Evolutionary conservation across 2,797 vertebrate species (phyloP), one percentile per base, ranked within the genome.

Genomic region (Catharus ustulatus): DNA sequence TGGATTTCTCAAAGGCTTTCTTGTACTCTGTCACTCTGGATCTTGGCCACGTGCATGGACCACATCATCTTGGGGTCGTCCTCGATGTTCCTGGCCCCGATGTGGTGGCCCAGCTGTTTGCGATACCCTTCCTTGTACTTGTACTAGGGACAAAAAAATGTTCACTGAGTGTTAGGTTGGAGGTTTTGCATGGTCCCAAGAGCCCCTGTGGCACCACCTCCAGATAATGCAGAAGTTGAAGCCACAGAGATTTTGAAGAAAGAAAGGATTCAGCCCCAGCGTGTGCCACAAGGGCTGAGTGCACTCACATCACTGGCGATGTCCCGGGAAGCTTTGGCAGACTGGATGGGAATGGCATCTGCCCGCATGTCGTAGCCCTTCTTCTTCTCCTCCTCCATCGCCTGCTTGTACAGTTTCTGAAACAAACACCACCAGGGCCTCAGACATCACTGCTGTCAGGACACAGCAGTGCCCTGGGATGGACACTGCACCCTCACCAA

Each of bases 41-140:
- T 71, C 38, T 71, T 71, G 51, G 64, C 98, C 15, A 95, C 98
- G 0, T 99, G 97, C 74, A 98, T 98, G 0, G 99, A 99, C 97
- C 99, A 96, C 97, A 99, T 22, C 64, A 98, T 96, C 89, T 99
- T 97, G 0, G 99, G 99, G 84, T 99, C 99, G 6, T 99, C 99
- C 0, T 98, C 49, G 1, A 99, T 87, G 38, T 98, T 97, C 2
- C 98, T 98, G 14, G 99, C 99, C 6, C 99, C 99, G 1, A 99
- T 98, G 48, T 99, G 99, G 66, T 99, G 99, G 11, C 99, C 99
- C 10, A 98, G 98, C 86, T 99, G 99, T 87, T 98, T 98, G 11
- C 99, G 98, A 22, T 98, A 99, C 0, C 97, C 98, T 95, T 98
- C 89, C 55, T 99, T 99, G 84, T 99, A 99, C 15, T 99, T 99